Percentiles rank a stretch among this genome's conserved stretches.
Evolutionary conservation across 2,113 vertebrate genomes (phyloP).

Genomic region (Sclerurus mexicanus): DNA sequence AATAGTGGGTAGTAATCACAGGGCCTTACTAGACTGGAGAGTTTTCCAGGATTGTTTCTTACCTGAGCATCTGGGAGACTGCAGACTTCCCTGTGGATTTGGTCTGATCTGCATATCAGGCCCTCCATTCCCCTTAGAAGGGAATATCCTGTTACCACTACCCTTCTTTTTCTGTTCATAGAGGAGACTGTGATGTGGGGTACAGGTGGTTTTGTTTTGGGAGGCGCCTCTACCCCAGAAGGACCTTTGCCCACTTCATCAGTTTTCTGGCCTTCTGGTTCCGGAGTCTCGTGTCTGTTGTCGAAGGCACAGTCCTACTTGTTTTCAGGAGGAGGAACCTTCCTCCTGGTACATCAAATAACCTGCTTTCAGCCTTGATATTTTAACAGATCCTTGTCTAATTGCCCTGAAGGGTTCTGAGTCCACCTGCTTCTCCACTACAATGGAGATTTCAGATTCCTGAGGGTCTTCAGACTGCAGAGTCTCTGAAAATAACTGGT

Average conservation of each 20-base stretch:
- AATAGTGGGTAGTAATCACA: neutral
- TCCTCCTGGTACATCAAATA: neutral
- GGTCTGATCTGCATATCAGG: rapidly evolving
- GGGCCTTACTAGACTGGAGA: neutral
- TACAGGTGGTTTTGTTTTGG: neutral
- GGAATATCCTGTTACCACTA: neutral
- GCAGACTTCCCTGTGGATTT: neutral
- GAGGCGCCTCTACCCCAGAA: neutral
- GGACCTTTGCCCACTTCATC: neutral
- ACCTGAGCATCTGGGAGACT: neutral
- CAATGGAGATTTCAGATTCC: neutral
- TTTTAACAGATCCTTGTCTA: neutral
- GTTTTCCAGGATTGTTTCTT: neutral
- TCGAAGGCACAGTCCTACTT: neutral
- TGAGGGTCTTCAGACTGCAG: neutral
- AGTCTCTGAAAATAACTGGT: neutral
- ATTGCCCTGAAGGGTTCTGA: neutral
- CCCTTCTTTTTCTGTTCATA: neutral
- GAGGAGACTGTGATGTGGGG: neutral
- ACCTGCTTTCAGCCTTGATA: neutral
- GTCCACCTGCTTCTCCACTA: neutral
- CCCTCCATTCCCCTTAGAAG: neutral
- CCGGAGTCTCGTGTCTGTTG: neutral
- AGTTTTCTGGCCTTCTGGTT: neutral
- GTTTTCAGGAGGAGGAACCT: neutral